Evolutionary conservation across 2,113 vertebrate species (phyloP).

Genomic region (Eolophus roseicapilla): DNA sequence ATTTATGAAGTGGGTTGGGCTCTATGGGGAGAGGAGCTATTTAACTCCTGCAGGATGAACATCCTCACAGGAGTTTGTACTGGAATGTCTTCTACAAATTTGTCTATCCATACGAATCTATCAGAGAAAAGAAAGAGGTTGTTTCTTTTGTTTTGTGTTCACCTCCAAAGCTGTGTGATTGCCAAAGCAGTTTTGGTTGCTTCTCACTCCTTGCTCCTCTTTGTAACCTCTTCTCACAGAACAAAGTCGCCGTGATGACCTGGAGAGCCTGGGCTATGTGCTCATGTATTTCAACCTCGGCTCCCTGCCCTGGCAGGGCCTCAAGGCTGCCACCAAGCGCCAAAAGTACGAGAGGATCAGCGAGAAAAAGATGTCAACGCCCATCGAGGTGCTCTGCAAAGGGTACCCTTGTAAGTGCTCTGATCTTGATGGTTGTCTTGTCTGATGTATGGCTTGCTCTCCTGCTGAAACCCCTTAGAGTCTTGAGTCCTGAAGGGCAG

Average conservation of each 20-base stretch:
- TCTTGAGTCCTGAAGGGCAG: neutral
- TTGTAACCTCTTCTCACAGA: conserved; percentile 74
- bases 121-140: neutral
- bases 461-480: neutral
- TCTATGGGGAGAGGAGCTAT: neutral
- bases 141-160: neutral
- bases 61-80: neutral
- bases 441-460: neutral
- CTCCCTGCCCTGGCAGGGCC: conserved; percentile 96
- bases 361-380: conserved; percentile 98
- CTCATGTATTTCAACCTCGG: conserved; percentile 99
- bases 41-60: neutral
- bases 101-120: neutral
- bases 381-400: conserved; percentile 97
- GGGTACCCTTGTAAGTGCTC: conserved; percentile 93
- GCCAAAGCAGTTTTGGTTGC: neutral
- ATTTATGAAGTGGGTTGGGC: conserved; percentile 14
- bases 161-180: neutral
- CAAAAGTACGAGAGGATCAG: conserved; percentile 98
- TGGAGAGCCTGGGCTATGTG: conserved; percentile 95
- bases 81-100: neutral
- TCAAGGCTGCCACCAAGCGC: conserved; percentile 96
- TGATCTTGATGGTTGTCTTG: neutral
- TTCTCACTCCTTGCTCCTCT: conserved; percentile 3
- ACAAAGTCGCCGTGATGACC: conserved; percentile 94